Base-by-base conservation (phyloP, 2,888 invertebrate genomes). In the Dioctria rufipes region DNA sequence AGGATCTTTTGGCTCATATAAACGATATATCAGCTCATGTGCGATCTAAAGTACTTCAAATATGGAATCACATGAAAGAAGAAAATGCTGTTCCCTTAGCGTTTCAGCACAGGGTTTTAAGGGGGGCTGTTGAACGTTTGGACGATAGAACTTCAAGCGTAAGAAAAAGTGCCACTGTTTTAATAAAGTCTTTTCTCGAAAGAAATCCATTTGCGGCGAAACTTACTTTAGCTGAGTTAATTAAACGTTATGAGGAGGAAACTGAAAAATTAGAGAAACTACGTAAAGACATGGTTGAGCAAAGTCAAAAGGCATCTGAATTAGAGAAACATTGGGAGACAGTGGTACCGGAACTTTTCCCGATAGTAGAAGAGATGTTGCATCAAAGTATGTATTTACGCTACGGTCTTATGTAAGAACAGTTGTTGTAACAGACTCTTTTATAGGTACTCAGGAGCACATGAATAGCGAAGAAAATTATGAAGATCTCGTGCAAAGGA, bases 171-270 rank as follows among this genome's bases (percentile, higher is more conserved):
- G 95, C 98, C 3, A 92, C 89, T 13, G 85, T 87, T 71, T 73
- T 88, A 37, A 87, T 90, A 3, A 89, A 92, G 89, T 91, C 93
- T 13, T 94, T 98, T 87, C 89, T 98, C 60, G 93, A 95, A 87
- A 92, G 93, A 83, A 98, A 98, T 90, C 95, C 96, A 4, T 98
- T 94, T 88, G 93, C 95, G n/a, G 93, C 94, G 0, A 93, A 93
- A 90, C 81, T 88, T 0, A 86, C 88, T 0, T 81, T 88, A 4
- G 91, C 91, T 78, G 93, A 93, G 84, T 88, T 95, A 37, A 90
- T 92, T 58, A 91, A 92, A 78, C 90, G 93, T 84, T 91, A 92
- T 84, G 88, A 91, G 39, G 87, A 87, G 81, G 86, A 89, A 85
- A 86, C 84, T 79, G 79, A 87, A 82, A 87, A 86, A 80, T 87